phyloP scores from a whole-genome alignment of 1,140 invertebrate genomes.

The Ostrea denselamellosa region DNA sequence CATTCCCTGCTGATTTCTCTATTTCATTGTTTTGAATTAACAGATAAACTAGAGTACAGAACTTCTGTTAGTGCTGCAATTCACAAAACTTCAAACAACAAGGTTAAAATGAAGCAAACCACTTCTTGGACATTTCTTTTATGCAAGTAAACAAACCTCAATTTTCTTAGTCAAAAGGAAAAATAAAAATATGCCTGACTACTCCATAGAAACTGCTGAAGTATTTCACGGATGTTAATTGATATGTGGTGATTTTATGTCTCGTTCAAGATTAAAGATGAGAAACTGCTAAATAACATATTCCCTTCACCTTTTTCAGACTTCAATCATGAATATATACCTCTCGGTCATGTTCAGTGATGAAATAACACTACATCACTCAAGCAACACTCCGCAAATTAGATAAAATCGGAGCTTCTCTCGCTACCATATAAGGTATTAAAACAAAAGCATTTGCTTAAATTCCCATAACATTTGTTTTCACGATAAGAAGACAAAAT shows the following conservation, averaged over 20 bases:
- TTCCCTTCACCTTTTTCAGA: neutral
- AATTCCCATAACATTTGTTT: neutral
- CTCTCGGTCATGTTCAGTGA: neutral
- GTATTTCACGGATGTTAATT: neutral
- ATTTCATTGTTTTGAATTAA: neutral
- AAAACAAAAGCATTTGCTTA: neutral
- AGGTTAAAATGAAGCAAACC: neutral
- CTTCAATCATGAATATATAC: neutral
- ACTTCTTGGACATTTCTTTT: neutral
- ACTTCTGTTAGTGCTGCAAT: neutral
- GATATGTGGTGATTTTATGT: neutral
- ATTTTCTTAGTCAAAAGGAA: neutral
- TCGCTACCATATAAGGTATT: neutral
- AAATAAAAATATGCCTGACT: neutral
- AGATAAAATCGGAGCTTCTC: neutral
- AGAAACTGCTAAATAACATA: neutral
- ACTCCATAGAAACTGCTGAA: neutral
- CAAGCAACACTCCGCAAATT: neutral
- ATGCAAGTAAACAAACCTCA: neutral
- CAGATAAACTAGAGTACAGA: neutral
- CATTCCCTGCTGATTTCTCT: neutral
- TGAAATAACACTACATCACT: neutral
- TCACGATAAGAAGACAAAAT: neutral
- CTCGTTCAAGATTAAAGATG: neutral
- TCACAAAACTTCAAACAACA: neutral